phyloP scores from a whole-genome alignment of 2,888 invertebrate species.

The Pantelozetes paolii region DNA sequence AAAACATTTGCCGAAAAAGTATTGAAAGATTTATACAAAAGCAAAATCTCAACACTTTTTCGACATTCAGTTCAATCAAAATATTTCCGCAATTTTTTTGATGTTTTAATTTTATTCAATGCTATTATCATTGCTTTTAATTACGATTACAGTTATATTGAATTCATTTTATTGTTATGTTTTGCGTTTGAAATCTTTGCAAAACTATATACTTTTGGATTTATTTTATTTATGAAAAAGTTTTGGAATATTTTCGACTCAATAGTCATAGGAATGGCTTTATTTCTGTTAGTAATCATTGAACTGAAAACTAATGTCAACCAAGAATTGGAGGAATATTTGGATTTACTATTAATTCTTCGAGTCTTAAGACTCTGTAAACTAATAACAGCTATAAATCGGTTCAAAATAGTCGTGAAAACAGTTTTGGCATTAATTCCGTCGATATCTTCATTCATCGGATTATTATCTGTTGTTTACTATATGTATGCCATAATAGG shows the following conservation, averaged over 20 bases:
- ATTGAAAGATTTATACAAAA: constrained; percentile 43
- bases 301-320: background rate
- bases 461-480: constrained; percentile 55
- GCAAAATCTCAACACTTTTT: constrained; percentile 42
- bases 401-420: constrained; percentile 55
- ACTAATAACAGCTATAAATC: constrained; percentile 54
- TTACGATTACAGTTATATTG: constrained; percentile 48
- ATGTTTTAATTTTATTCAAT: constrained; percentile 54
- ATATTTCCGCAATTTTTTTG: constrained; percentile 54
- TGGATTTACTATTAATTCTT: constrained; percentile 56
- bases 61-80: constrained; percentile 49
- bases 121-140: constrained; percentile 54
- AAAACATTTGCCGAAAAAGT: constrained; percentile 42
- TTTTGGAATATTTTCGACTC: constrained; percentile 57
- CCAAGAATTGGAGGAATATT: constrained; percentile 41
- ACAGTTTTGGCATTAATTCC: constrained; percentile 55
- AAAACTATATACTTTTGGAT: constrained; percentile 55
- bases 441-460: constrained; percentile 55
- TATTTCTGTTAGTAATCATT: constrained; percentile 46
- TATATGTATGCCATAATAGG: constrained; percentile 56
- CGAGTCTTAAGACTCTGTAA: constrained; percentile 55
- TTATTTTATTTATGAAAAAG: constrained; percentile 52
- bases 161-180: constrained; percentile 54
- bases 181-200: constrained; percentile 55
- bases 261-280: constrained; percentile 54